Evolutionary conservation across 2,888 invertebrate genomes (phyloP), one percentile per base, ranked within the genome.

Genomic region (Tholera decimalis): DNA sequence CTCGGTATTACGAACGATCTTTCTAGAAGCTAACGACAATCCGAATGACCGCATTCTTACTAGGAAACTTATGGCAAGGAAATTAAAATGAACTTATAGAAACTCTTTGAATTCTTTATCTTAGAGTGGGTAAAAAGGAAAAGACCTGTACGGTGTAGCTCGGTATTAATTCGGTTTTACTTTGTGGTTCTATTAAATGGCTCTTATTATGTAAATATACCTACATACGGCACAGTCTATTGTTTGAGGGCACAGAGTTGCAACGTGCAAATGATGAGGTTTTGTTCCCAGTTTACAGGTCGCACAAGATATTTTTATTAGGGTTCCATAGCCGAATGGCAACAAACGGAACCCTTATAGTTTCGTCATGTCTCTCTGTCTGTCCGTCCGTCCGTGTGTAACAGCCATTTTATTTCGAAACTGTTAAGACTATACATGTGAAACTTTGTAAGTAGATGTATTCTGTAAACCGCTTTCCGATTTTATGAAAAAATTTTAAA

Each of bases 1-100:
- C 62, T 73, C 60, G 57, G 59, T 55, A 68, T 77, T 63, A 68
- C 55, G 44, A 57, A 41, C 49, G 60, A 64, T 77, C 60, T 68
- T 69, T 66, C 55, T 47, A 57, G 37, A 68, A 63, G 63, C 71
- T 67, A 79, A 79, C 79, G 79, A 74, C 70, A 64, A 63, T 71
- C 54, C 61, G 60, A 79, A 78, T 75, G 56, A 75, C 77, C 69
- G 46, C 69, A 58, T 66, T 70, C 46, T 44, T 55, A 47, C 58
- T 58, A 51, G 56, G 28, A 75, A 79, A 71, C 50, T 67, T 68
- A 61, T 61, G 15, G 75, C 55, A 37, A 55, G 37, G 64, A 67
- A 71, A 72, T 77, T 72, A 75, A 75, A 77, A 72, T 61, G 39
- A 72, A 61, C 55, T 77, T 77, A 71, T 51, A 72, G 65, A 46